These are phyloP conservation scores for Trilocha varians DNA, from an alignment of 2,888 invertebrate species.

Conservation along the genomic window DNA sequence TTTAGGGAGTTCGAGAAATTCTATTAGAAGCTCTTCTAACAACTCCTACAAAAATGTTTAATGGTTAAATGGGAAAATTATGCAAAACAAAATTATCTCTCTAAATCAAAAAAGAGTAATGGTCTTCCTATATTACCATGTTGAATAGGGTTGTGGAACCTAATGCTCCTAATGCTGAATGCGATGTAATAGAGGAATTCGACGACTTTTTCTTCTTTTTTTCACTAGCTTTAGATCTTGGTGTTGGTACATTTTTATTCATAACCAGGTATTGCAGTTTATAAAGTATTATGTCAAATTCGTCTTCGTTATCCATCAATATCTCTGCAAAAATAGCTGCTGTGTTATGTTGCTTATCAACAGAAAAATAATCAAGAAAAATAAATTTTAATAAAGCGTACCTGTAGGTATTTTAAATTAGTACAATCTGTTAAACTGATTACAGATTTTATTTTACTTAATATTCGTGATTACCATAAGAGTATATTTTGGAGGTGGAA, in stretches of 20 bases:
- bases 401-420: too few species aligned
- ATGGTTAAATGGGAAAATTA: background rate
- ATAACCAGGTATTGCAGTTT: slow-evolving; percentile 42
- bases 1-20: slow-evolving; percentile 38
- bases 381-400: too few species aligned
- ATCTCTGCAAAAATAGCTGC: slow-evolving; percentile 24
- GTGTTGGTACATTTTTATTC: slow-evolving; percentile 37
- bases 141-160: slow-evolving; percentile 55
- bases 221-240: slow-evolving; percentile 47
- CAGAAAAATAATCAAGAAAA: background rate
- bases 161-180: slow-evolving; percentile 32
- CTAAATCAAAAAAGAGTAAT: background rate
- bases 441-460: too few species aligned
- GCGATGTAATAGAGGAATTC: slow-evolving; percentile 33
- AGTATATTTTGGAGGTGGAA: too few species aligned
- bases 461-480: too few species aligned
- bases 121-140: slow-evolving; percentile 38
- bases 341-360: background rate
- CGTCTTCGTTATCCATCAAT: slow-evolving; percentile 33
- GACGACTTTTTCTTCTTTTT: slow-evolving; percentile 50
- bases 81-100: background rate
- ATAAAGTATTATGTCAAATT: slow-evolving; percentile 39
- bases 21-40: slow-evolving; percentile 42
- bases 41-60: slow-evolving; percentile 35
- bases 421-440: too few species aligned